Evolutionary conservation across 30 jellyfish, hydroid and myxozoan species (phyloP).

Genomic region (Euphysa ruthae): DNA sequence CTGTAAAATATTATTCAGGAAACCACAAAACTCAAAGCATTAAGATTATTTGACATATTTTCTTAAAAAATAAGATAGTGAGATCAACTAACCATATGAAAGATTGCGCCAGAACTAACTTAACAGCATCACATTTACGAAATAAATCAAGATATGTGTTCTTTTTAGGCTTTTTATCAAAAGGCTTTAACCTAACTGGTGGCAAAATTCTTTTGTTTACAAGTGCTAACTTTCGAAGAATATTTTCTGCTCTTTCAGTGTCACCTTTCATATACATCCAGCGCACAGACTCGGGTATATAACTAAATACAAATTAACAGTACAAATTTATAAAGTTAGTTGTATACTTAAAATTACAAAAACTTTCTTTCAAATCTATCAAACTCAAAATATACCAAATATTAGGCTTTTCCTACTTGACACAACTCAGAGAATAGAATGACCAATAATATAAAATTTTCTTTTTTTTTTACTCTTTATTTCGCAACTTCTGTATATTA

Average conservation of each 20-base stretch:
- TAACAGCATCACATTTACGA: neutral
- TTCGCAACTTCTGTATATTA: too few relatives aligned
- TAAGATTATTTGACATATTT: too few relatives aligned
- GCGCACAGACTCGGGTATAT: constrained; percentile 58
- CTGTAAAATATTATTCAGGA: too few relatives aligned
- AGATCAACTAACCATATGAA: constrained; percentile 25
- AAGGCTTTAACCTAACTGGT: neutral
- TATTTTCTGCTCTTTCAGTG: constrained; percentile 20
- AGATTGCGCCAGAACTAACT: neutral
- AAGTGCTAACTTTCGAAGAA: constrained; percentile 28
- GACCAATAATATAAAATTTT: too few relatives aligned
- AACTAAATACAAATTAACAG: too few relatives aligned
- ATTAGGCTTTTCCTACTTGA: neutral
- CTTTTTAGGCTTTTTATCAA: neutral
- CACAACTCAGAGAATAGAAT: neutral
- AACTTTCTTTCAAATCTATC: neutral
- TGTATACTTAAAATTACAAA: neutral
- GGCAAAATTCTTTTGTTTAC: constrained; percentile 9
- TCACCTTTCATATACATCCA: constrained; percentile 55
- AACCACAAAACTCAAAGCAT: too few relatives aligned
- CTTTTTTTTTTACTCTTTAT: too few relatives aligned
- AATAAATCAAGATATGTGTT: constrained; percentile 5
- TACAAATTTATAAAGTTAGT: neutral
- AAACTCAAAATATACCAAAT: neutral
- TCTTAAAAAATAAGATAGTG: neutral